These are phyloP conservation scores for Mixornis gularis DNA, from an alignment of 2,113 vertebrate species.

Conservation along the genomic window DNA sequence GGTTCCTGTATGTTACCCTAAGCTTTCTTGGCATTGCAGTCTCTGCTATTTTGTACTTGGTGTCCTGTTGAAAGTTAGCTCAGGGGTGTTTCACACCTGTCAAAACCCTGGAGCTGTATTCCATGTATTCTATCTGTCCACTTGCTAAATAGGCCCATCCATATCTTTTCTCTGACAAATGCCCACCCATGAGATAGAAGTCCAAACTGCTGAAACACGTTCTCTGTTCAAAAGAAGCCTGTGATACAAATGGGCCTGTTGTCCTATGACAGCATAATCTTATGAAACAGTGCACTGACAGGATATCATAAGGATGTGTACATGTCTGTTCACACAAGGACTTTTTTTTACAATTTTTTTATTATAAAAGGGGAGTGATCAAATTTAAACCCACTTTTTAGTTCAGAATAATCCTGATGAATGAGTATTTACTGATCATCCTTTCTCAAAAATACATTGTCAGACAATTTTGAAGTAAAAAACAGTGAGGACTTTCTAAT, in stretches of 20 bases:
- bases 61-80: background rate
- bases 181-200: background rate
- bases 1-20: background rate
- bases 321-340: background rate
- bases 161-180: background rate
- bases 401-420: background rate
- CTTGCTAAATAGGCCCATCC: background rate
- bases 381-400: background rate
- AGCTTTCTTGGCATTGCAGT: background rate
- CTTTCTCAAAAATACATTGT: background rate
- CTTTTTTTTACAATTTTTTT: background rate
- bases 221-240: conserved; percentile 10
- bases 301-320: background rate
- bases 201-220: background rate
- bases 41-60: background rate
- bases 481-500: background rate
- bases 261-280: background rate
- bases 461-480: background rate
- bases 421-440: background rate
- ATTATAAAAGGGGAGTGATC: background rate
- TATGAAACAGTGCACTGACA: background rate
- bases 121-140: background rate
- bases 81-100: background rate
- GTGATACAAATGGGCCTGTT: background rate
- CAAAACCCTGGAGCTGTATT: background rate